Evolutionary conservation across 2,888 invertebrate genomes (phyloP).

Genomic region (Tuta absoluta): DNA sequence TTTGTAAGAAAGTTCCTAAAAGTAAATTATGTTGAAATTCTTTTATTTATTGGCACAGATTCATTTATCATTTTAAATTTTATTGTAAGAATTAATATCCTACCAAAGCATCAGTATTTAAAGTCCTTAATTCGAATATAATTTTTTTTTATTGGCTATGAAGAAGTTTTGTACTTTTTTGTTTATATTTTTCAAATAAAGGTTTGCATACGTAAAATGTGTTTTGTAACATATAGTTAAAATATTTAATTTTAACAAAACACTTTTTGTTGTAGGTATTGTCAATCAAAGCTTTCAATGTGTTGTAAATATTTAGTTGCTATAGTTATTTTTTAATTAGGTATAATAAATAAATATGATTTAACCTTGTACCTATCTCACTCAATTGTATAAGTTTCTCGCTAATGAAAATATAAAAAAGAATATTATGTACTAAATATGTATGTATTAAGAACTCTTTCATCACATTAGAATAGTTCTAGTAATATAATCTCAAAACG

Average conservation of each 20-base stretch:
- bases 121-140: not conserved
- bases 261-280: not conserved
- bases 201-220: not conserved
- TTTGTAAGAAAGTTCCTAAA: slow-evolving; percentile 20
- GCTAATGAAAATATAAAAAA: slow-evolving; percentile 29
- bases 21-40: slow-evolving; percentile 14
- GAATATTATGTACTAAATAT: slow-evolving; percentile 30
- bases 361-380: not conserved
- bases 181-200: not conserved
- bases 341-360: too few species aligned
- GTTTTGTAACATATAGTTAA: not conserved
- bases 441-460: slow-evolving; percentile 33
- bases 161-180: not conserved
- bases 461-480: slow-evolving; percentile 45
- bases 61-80: not conserved
- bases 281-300: not conserved
- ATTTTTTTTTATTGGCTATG: not conserved
- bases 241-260: not conserved
- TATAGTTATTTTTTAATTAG: not conserved
- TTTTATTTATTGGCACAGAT: slow-evolving; percentile 16
- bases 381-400: not conserved
- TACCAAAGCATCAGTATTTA: slow-evolving; percentile 19
- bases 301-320: slow-evolving; percentile 12
- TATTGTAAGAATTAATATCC: not conserved
- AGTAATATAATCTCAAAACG: slow-evolving; percentile 24